These are phyloP conservation scores for Centropus unirufus DNA, from an alignment of 2,113 vertebrate genomes.

Conservation along the genomic window DNA sequence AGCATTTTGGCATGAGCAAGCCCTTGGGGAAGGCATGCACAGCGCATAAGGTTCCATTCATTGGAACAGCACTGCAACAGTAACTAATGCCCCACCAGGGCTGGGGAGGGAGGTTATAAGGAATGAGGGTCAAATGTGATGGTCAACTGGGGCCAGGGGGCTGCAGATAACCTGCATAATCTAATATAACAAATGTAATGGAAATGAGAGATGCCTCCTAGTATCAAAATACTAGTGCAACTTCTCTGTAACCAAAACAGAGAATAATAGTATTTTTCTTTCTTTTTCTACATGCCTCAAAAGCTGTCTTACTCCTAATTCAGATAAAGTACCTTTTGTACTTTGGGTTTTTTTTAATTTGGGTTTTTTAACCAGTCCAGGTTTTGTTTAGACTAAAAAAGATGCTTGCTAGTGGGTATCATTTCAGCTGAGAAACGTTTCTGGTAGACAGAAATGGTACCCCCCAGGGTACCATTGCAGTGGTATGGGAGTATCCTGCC, in stretches of 20 bases:
- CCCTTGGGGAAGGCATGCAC: neutral
- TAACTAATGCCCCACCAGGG: neutral
- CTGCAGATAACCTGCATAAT: neutral
- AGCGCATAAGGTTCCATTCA: neutral
- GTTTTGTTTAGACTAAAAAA: neutral
- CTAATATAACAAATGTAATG: neutral
- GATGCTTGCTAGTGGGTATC: neutral
- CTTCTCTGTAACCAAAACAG: neutral
- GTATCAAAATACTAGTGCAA: neutral
- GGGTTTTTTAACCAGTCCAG: neutral
- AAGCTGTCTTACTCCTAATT: neutral
- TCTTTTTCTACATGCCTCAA: neutral
- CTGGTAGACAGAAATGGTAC: neutral
- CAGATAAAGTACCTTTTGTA: neutral
- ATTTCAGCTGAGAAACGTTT: neutral
- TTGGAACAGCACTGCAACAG: neutral
- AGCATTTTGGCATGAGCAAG: neutral
- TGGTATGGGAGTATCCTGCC: neutral
- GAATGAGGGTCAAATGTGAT: neutral
- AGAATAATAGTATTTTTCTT: neutral
- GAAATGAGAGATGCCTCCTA: neutral
- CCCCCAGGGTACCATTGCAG: rapidly evolving
- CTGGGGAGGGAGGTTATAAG: neutral
- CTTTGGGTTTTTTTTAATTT: neutral
- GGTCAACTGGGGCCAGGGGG: neutral